A percentile compares a stretch with the other conserved stretches of the same genome.
Conservation (phyloP, 2,888 invertebrate genomes). For the Cheilosia scutellata region DNA sequence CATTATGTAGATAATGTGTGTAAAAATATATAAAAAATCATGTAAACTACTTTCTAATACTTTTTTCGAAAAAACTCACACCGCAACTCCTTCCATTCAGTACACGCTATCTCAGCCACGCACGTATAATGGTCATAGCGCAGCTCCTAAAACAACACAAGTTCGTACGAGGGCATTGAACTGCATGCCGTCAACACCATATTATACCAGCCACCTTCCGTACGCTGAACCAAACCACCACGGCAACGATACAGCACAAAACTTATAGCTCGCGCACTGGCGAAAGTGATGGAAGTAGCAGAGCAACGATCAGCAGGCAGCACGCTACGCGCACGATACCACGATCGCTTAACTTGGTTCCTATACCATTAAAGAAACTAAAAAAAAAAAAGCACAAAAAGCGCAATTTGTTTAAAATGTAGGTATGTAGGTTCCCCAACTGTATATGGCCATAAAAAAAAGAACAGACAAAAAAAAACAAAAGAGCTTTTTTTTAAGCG, state of each 20-base stretch:
- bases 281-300: slow-evolving; percentile 70
- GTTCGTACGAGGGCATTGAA: slow-evolving; percentile 62
- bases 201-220: slow-evolving; percentile 52
- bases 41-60: background rate
- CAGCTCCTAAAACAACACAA: slow-evolving; percentile 60
- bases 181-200: slow-evolving; percentile 46
- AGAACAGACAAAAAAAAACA: slow-evolving; percentile 38
- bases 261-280: slow-evolving; percentile 42
- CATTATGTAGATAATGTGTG: too few species aligned
- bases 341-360: slow-evolving; percentile 18
- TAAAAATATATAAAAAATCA: too few species aligned
- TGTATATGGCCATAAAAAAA: slow-evolving; percentile 77
- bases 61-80: slow-evolving; percentile 11
- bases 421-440: slow-evolving; percentile 83
- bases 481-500: slow-evolving; percentile 69
- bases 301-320: slow-evolving; percentile 44
- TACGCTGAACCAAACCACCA: slow-evolving; percentile 34
- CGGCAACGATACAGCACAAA: slow-evolving; percentile 36
- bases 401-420: slow-evolving; percentile 83
- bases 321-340: slow-evolving; percentile 51
- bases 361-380: background rate
- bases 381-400: slow-evolving; percentile 71
- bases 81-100: slow-evolving; percentile 12
- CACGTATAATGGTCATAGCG: background rate
- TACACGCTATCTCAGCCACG: slow-evolving; percentile 19